Conservation (phyloP, 2,113 vertebrate species). For the Erythrolamprus reginae region DNA sequence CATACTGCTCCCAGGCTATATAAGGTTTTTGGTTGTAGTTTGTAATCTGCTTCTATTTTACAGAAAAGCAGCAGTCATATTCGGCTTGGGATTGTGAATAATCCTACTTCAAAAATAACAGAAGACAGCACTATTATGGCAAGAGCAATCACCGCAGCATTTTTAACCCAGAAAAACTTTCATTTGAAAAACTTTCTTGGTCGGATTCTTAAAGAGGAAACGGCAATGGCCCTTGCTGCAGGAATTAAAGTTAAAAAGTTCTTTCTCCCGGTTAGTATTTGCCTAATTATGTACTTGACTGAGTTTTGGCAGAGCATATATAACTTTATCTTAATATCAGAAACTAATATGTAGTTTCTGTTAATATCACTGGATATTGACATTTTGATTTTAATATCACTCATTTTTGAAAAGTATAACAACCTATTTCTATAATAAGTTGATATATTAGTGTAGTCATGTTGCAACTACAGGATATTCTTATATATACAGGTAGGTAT, state of each 20-base stretch:
- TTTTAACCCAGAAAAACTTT: constrained; percentile 84
- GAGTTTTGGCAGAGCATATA: neutral
- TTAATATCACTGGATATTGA: neutral
- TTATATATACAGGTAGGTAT: neutral
- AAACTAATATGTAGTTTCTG: too few relatives aligned
- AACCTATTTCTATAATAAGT: neutral
- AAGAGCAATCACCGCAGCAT: constrained; percentile 83
- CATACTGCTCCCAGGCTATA: neutral
- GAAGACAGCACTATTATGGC: constrained; percentile 84
- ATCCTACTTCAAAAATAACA: constrained; percentile 81
- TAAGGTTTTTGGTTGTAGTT: neutral
- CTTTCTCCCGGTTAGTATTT: constrained; percentile 73
- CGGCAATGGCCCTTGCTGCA: constrained; percentile 73
- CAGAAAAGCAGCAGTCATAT: constrained; percentile 81
- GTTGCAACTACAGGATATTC: neutral
- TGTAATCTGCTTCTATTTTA: constrained; percentile 37
- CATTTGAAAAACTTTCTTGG: constrained; percentile 76
- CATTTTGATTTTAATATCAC: neutral
- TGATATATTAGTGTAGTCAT: neutral
- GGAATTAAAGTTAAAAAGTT: constrained; percentile 84
- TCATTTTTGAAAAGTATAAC: neutral
- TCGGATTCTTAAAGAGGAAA: constrained; percentile 82
- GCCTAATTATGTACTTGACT: neutral
- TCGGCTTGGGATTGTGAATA: constrained; percentile 86
- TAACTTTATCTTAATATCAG: too few relatives aligned